Evolutionary conservation across 2,113 vertebrate species (phyloP), one percentile per base, ranked within the genome.

Genomic region (Bubo bubo): DNA sequence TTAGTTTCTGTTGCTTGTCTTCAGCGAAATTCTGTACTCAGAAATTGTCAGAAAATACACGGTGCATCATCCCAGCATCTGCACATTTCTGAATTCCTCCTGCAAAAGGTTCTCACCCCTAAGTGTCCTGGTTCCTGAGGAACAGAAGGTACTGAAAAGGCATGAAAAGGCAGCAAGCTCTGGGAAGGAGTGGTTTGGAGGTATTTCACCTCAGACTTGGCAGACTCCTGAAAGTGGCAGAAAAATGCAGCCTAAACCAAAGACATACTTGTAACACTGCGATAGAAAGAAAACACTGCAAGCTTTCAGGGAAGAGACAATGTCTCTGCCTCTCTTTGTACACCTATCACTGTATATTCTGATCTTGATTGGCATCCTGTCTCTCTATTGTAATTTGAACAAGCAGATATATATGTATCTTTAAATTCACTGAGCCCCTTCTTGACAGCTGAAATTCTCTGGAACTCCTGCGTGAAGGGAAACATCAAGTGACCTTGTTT

Each of bases 121-220:
- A 4, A 77, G 52, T 4, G 72, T 53, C 56, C 82, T 19, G 82
- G 67, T 47, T 80, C 43, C 4, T 1, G 50, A 86, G 72, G 79
- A 92, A 60, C 56, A 63, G 55, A 67, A 91, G 64, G 60, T 43
- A 63, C 47, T 66, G 80, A 83, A 85, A 89, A 93, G 56, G 56
- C 84, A 77, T 3, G 12, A 60, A 67, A 93, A 88, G 49, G 41
- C 75, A 86, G 63, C 73, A 60, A 50, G 63, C 70, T 85, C 73
- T 67, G 88, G 47, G 81, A 93, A 89, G 92, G 32, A 93, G 50
- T 8, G 41, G 34, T 75, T 71, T 55, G 92, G 81, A 66, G 80
- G 30, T 85, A 79, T 53, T 92, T 90, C 74, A 87, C 90, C 81
- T 97, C 45, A n/a, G 87, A 16, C 41, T 79, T 86, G 93, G 74